These are phyloP conservation scores for Tragelaphus strepsiceros DNA, from an alignment of 2,113 vertebrate genomes.

Conservation along the genomic window DNA sequence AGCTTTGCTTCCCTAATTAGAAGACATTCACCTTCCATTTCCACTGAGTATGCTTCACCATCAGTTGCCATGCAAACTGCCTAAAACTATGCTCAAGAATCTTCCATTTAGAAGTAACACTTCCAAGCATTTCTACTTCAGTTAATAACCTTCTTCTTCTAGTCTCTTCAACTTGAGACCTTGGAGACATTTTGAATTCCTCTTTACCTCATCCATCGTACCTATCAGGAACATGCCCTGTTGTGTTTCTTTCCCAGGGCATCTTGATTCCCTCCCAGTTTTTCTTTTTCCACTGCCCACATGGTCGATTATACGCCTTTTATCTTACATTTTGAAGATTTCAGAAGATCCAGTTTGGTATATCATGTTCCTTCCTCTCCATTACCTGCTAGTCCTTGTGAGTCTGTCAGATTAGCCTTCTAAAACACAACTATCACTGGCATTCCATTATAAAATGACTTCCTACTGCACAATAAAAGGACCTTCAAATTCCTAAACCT, in stretches of 20 bases:
- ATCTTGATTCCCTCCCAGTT: background rate
- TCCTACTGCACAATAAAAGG: background rate
- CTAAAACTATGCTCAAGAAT: background rate
- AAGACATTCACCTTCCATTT: background rate
- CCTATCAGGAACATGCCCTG: background rate
- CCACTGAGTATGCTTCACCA: background rate
- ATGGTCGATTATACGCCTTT: background rate
- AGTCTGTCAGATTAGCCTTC: conserved; percentile 1
- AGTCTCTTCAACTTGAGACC: background rate
- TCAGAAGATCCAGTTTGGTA: background rate
- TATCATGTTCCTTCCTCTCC: background rate
- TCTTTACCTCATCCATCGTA: background rate
- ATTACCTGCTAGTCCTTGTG: background rate
- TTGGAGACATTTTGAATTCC: background rate
- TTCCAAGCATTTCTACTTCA: background rate
- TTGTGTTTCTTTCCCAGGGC: background rate
- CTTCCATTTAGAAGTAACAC: background rate
- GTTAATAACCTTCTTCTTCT: background rate
- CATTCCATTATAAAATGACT: background rate
- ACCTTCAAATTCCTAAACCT: background rate
- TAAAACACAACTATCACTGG: background rate
- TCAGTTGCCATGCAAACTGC: background rate
- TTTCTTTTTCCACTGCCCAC: background rate
- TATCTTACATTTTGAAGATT: background rate
- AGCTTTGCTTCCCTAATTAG: background rate